Percentiles rank a stretch among this genome's conserved stretches.
Evolutionary conservation across 1,140 invertebrate species (phyloP).

Genomic region (Rhagoletis zephyria): DNA sequence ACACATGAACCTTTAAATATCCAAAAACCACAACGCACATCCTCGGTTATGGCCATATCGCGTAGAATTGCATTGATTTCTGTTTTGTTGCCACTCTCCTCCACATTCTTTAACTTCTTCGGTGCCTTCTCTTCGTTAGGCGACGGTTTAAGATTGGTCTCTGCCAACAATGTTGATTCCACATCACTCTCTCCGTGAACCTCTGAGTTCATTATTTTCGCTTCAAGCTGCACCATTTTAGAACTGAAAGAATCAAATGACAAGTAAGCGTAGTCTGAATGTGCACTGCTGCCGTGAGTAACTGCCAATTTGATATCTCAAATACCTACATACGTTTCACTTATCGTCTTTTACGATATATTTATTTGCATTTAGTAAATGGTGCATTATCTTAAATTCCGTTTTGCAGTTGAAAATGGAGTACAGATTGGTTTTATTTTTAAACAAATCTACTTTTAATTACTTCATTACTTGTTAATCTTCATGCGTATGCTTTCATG

Average conservation of each 20-base stretch:
- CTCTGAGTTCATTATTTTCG: background rate
- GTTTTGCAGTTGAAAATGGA: background rate
- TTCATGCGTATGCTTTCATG: too few species aligned
- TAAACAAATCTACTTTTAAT: too few species aligned
- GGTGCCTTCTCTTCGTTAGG: background rate
- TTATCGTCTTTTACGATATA: background rate
- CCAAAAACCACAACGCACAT: constrained; percentile 79
- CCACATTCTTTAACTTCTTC: background rate
- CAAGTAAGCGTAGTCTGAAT: background rate
- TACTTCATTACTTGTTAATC: too few species aligned
- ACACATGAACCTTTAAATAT: constrained; percentile 75
- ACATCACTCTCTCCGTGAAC: background rate
- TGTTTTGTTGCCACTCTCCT: constrained; percentile 8
- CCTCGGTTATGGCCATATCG: constrained; percentile 69
- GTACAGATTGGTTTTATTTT: background rate
- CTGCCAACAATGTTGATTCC: background rate
- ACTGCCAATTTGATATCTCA: background rate
- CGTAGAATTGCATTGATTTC: constrained; percentile 12
- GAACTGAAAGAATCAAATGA: background rate
- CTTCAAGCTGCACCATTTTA: constrained; percentile 16
- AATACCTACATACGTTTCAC: background rate
- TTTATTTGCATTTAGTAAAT: background rate
- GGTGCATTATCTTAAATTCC: constrained; percentile 21
- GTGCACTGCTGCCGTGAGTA: background rate
- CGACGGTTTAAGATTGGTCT: background rate